Conservation (phyloP, 2,113 vertebrate genomes). For the Aramus guarauna region DNA sequence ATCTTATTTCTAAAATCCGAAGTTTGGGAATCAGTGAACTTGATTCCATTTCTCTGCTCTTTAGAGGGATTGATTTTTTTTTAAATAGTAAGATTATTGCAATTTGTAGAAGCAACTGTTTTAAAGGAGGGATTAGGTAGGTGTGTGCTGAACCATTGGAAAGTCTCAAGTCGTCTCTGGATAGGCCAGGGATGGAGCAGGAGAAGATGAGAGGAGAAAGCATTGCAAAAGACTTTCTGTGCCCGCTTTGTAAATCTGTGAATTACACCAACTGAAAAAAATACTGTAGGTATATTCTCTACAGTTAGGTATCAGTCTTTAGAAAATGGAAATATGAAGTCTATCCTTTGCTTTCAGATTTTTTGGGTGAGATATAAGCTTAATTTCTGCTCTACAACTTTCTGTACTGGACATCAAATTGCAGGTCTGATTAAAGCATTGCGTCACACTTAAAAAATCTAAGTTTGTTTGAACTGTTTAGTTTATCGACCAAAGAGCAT, state of each 20-base stretch:
- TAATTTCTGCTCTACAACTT: not conserved
- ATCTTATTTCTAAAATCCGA: not conserved
- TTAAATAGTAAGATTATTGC: not conserved
- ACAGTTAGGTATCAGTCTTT: not conserved
- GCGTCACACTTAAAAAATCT: not conserved
- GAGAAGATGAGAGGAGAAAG: not conserved
- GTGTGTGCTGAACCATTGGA: not conserved
- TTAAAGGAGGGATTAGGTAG: not conserved
- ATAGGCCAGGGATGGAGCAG: not conserved
- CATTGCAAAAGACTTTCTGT: not conserved
- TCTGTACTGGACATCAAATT: not conserved
- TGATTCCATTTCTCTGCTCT: not conserved
- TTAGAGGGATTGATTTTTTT: not conserved
- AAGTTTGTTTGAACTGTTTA: not conserved
- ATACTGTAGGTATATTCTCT: not conserved
- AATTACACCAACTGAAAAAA: not conserved
- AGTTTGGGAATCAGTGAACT: conserved; percentile 5
- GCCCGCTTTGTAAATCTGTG: not conserved
- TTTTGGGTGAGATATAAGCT: not conserved
- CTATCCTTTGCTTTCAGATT: not conserved
- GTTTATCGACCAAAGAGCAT: not conserved
- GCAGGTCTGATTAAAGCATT: not conserved
- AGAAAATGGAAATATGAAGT: not conserved
- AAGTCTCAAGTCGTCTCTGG: not conserved
- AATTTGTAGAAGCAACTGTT: not conserved